phyloP scores from a whole-genome alignment of 2,797 vertebrate genomes.

The Bradypus variegatus region DNA sequence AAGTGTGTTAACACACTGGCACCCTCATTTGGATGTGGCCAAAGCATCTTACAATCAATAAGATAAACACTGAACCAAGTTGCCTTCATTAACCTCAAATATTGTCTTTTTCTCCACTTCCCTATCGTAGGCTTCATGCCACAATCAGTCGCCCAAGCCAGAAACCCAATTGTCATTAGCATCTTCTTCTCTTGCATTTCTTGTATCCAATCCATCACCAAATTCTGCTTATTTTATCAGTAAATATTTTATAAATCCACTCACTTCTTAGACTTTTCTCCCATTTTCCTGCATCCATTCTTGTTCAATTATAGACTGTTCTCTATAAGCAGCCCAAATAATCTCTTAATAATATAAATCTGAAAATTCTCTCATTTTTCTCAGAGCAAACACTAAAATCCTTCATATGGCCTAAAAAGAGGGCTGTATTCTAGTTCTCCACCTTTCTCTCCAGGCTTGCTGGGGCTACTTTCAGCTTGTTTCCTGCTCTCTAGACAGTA shows the following conservation, averaged over 20 bases:
- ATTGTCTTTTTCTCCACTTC: neutral
- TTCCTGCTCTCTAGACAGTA: no score
- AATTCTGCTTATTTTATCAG: neutral
- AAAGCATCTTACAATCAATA: neutral
- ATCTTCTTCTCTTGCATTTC: neutral
- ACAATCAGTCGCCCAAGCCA: neutral
- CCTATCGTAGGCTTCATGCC: neutral
- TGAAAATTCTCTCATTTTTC: neutral
- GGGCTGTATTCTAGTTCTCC: neutral
- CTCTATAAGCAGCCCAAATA: neutral
- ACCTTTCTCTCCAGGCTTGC: neutral
- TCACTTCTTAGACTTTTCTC: neutral
- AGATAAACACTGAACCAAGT: neutral
- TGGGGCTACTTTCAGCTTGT: no score
- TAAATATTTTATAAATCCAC: neutral
- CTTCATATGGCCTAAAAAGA: no score
- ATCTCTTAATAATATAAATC: neutral
- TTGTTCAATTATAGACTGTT: neutral
- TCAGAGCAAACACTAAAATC: neutral
- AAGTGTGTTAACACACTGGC: neutral
- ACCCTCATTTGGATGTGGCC: no score
- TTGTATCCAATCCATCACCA: neutral
- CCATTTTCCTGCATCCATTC: neutral
- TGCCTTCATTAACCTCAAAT: neutral
- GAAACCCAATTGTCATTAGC: neutral